Evolutionary conservation across 2,113 vertebrate genomes (phyloP).

Genomic region (Artemisiospiza belli): DNA sequence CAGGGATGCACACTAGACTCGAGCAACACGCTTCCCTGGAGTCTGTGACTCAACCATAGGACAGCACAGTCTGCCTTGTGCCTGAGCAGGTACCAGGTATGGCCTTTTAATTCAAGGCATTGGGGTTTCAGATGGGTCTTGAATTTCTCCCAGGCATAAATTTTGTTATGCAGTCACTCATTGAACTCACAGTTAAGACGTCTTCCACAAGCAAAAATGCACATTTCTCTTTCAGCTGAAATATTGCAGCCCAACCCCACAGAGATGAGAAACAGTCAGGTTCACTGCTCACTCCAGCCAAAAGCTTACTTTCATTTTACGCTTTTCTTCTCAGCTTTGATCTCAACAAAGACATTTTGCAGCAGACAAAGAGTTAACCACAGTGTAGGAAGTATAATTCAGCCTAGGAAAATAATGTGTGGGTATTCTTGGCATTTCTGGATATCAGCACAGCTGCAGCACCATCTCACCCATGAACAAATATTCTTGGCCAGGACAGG

Average conservation of each 20-base stretch:
- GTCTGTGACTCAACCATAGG: neutral
- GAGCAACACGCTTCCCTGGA: accelerated
- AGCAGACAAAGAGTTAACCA: constrained; percentile 11
- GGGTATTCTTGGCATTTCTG: neutral
- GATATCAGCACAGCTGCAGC: neutral
- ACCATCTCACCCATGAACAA: constrained; percentile 2
- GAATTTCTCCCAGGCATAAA: neutral
- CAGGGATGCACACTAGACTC: neutral
- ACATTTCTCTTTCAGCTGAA: neutral
- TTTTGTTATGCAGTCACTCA: neutral
- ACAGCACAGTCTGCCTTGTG: neutral
- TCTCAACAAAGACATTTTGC: neutral
- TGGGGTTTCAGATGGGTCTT: neutral
- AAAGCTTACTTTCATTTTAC: neutral
- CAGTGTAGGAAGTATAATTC: neutral
- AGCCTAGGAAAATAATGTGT: neutral
- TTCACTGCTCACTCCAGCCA: neutral
- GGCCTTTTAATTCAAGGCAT: neutral
- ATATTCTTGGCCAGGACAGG: neutral
- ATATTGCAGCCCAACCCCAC: neutral
- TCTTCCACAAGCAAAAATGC: neutral
- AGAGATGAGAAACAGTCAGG: neutral
- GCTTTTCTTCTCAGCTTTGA: neutral
- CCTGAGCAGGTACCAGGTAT: neutral
- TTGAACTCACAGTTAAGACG: neutral